phyloP scores from a whole-genome alignment of 2,797 vertebrate species.

The Numenius phaeopus region DNA sequence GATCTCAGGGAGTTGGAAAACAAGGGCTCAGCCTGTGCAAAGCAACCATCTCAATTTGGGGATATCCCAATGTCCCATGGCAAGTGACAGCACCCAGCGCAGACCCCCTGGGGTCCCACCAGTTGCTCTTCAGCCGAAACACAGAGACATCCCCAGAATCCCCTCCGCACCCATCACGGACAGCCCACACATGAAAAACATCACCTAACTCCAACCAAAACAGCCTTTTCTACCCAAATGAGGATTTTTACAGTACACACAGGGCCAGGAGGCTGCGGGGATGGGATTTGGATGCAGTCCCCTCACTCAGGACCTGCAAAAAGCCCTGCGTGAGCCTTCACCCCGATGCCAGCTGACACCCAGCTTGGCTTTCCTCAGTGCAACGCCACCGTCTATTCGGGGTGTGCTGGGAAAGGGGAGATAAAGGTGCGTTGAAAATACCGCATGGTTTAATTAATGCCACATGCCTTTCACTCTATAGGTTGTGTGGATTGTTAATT shows the following conservation, averaged over 20 bases:
- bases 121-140: neutral
- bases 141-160: neutral
- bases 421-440: constrained; percentile 40
- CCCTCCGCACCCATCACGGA: neutral
- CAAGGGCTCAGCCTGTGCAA: neutral
- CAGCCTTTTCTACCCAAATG: neutral
- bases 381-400: accelerated
- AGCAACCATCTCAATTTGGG: neutral
- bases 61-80: neutral
- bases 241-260: accelerated
- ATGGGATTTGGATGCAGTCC: neutral
- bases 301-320: neutral
- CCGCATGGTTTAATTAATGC: constrained; percentile 45
- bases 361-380: neutral
- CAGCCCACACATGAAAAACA: accelerated
- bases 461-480: constrained; percentile 55
- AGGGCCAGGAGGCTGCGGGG: neutral
- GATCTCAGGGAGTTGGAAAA: neutral
- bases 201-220: neutral
- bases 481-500: constrained; percentile 72
- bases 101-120: accelerated
- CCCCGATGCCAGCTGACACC: accelerated
- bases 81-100: neutral
- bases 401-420: neutral
- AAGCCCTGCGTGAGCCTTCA: neutral